Evolutionary conservation across 2,797 vertebrate species (phyloP).

Genomic region (Cynopterus sphinx): DNA sequence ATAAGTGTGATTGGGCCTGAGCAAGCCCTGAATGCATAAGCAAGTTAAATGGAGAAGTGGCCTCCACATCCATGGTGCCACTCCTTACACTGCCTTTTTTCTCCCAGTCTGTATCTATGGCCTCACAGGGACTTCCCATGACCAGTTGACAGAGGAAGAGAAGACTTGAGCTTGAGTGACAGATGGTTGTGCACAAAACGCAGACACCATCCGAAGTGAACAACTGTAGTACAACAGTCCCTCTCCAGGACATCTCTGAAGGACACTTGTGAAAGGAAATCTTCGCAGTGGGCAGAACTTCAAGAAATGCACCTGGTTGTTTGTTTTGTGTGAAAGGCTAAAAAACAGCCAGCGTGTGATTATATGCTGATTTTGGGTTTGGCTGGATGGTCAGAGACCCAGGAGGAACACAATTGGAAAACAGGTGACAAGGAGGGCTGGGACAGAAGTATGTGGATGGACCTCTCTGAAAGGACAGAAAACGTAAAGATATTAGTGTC

Average conservation of each 20-base stretch:
- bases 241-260: background rate
- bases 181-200: background rate
- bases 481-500: background rate
- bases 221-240: background rate
- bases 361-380: background rate
- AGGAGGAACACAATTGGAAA: background rate
- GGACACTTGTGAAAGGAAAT: background rate
- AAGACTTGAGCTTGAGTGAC: background rate
- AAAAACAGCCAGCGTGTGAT: background rate
- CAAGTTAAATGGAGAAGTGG: background rate
- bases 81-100: background rate
- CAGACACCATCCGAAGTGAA: too few relatives aligned
- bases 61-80: background rate
- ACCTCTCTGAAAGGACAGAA: background rate
- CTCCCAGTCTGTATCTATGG: background rate
- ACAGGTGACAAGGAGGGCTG: background rate
- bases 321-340: background rate
- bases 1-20: background rate
- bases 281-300: background rate
- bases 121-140: background rate
- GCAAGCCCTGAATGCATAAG: background rate
- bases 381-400: background rate
- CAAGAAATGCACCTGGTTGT: background rate
- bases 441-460: background rate
- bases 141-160: background rate